These are phyloP conservation scores for Camponotus pennsylvanicus DNA, from an alignment of 1,140 invertebrate genomes.

Conservation along the genomic window DNA sequence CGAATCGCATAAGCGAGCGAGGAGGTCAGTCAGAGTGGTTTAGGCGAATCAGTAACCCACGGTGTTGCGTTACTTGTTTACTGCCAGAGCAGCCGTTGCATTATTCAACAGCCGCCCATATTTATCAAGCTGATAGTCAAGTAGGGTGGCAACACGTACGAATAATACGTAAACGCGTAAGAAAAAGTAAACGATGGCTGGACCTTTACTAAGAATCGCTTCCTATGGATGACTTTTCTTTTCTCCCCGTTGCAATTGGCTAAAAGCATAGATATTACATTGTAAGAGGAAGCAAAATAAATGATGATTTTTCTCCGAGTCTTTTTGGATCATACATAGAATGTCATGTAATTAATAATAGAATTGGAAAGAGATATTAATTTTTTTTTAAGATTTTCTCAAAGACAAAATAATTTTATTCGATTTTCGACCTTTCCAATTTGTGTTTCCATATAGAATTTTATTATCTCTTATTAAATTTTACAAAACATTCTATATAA, in stretches of 20 bases:
- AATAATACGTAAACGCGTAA: conserved; percentile 65
- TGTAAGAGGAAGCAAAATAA: conserved; percentile 20
- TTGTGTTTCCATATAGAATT: not conserved
- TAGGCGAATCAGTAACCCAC: conserved; percentile 77
- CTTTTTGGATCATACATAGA: not conserved
- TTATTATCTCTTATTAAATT: not conserved
- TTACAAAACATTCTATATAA: not conserved
- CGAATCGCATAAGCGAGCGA: conserved; percentile 39
- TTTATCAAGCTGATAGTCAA: conserved; percentile 83
- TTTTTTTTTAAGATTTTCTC: not conserved
- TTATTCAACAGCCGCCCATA: conserved; percentile 83
- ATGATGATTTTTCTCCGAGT: conserved; percentile 14
- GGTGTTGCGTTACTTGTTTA: conserved; percentile 80
- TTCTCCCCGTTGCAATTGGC: conserved; percentile 51
- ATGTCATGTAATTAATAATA: not conserved
- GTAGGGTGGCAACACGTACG: conserved; percentile 62
- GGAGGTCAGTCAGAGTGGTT: conserved; percentile 68
- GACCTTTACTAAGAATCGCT: conserved; percentile 46
- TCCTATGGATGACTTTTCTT: conserved; percentile 57
- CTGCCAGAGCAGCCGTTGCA: conserved; percentile 76
- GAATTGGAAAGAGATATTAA: not conserved
- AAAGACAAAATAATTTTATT: not conserved
- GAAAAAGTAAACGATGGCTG: conserved; percentile 54
- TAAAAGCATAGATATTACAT: conserved; percentile 57
- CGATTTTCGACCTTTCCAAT: not conserved